Evolutionary conservation across 2,888 invertebrate genomes (phyloP).

Genomic region (Myopa testacea): DNA sequence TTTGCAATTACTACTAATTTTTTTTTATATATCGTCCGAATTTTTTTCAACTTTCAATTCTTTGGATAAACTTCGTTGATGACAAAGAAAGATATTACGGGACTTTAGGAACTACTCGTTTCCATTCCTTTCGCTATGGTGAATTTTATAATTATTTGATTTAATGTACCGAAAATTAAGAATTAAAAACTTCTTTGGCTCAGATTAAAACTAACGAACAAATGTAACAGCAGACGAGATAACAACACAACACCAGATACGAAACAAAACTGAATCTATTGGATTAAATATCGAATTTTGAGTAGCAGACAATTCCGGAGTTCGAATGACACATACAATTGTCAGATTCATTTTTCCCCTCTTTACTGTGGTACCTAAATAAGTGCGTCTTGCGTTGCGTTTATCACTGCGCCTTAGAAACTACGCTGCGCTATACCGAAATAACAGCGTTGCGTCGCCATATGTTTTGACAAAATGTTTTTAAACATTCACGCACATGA

Average conservation of each 20-base stretch:
- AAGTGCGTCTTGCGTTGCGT: too few species aligned
- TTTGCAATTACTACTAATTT: slow-evolving; percentile 33
- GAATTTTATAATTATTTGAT: slow-evolving; percentile 22
- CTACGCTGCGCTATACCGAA: too few species aligned
- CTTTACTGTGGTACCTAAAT: slow-evolving; percentile 19
- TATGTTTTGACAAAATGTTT: too few species aligned
- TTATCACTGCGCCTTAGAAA: too few species aligned
- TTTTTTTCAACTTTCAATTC: slow-evolving; percentile 27
- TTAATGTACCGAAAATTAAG: slow-evolving; percentile 31
- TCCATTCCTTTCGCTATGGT: slow-evolving; percentile 23
- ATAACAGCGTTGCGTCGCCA: too few species aligned
- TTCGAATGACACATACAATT: slow-evolving; percentile 25
- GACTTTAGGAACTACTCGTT: slow-evolving; percentile 1
- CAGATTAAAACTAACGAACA: slow-evolving; percentile 9
- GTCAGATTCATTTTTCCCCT: slow-evolving; percentile 11
- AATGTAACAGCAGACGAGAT: slow-evolving; percentile 28
- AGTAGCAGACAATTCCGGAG: slow-evolving; percentile 29
- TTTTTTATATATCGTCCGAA: slow-evolving; percentile 9
- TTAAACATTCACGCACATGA: too few species aligned
- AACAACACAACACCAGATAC: slow-evolving; percentile 46
- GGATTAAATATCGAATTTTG: slow-evolving; percentile 36
- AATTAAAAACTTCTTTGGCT: slow-evolving; percentile 12
- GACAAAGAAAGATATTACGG: neutral
- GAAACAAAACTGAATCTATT: slow-evolving; percentile 48
- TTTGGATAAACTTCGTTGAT: neutral